Evolutionary conservation across 2,797 vertebrate species (phyloP).

Genomic region (Oryzias dopingdopingensis): DNA sequence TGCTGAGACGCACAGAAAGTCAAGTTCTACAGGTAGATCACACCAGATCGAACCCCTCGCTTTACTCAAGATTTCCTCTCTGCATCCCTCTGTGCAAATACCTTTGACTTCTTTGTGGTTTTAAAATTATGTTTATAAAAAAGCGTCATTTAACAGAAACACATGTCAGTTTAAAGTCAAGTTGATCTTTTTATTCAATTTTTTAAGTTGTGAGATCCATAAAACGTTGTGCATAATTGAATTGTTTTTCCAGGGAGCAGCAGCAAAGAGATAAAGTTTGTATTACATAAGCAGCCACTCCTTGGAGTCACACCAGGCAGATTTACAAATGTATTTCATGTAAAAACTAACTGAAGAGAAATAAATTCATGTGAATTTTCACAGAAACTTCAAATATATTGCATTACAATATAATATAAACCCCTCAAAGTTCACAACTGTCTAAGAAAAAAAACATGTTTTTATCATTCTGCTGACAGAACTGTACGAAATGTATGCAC

Average conservation of each 20-base stretch:
- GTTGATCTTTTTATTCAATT: constrained; percentile 2
- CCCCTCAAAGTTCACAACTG: neutral
- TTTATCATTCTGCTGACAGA: constrained; percentile 14
- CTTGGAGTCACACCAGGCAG: neutral
- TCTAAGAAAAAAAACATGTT: constrained; percentile 14
- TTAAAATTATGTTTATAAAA: too few species aligned
- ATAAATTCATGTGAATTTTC: constrained; percentile 6
- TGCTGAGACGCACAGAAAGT: neutral
- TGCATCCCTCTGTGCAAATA: too few species aligned
- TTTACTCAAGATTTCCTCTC: too few species aligned
- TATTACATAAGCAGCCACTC: neutral
- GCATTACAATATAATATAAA: constrained; percentile 3
- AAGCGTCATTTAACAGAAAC: neutral
- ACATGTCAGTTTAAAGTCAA: constrained; percentile 10
- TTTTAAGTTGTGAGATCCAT: neutral
- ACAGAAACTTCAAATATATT: constrained; percentile 1
- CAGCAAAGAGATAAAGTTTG: constrained; percentile 6
- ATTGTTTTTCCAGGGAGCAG: neutral
- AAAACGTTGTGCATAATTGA: constrained; percentile 4
- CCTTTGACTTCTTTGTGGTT: too few species aligned
- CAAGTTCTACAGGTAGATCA: too few species aligned
- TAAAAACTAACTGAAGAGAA: neutral
- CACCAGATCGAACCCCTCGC: too few species aligned
- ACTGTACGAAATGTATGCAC: constrained; percentile 23
- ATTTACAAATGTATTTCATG: neutral